Base-by-base conservation (phyloP, 1,140 invertebrate genomes). In the Zeugodacus cucurbitae region DNA sequence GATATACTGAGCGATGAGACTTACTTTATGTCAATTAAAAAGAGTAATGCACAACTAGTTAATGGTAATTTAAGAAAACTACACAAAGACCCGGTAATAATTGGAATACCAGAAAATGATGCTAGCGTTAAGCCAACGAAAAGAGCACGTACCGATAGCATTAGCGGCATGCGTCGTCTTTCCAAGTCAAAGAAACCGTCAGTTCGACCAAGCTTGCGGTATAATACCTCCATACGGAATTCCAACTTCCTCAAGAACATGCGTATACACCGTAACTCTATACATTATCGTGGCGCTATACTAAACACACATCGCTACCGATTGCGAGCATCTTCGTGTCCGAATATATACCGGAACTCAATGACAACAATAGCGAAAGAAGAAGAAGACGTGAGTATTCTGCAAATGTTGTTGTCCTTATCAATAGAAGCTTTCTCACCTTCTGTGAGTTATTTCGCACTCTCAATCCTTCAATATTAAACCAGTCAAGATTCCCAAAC, bases 281-380 rank as follows among this genome's bases (percentile, higher is more conserved):
- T 98, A 58, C 96, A 96, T 91, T 96, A 97, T 93, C 95, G 97
- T 86, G 96, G 96, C 20, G 97, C 96, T 37, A 96, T 97, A 93
- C 93, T 97, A 22, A 97, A 97, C 92, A 95, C 96, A 67, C 95
- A 96, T 93, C 95, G 97, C 89, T 98, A 98, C 93, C 95, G 96
- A 78, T 94, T 98, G 88, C 95, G 97, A 74, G 97, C 97, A 11
- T 98, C 97, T 0, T 98, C 97, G 29, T 98, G 97, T 93, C 97
- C 97, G 1, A 96, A 98, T 93, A 98, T 98, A 91, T 98, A 97
- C 92, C 95, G 96, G 89, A 98, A 98, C 91, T 98, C 97, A 1
- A 98, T 98, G 96, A 97, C 96, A 14, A 97, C 97, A 1, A 95
- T 98, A 32, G 95, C 96, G 44, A 96, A 96, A 91, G 95, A 97